phyloP scores from a whole-genome alignment of 2,797 vertebrate species.

The Gallinago nigripennis region DNA sequence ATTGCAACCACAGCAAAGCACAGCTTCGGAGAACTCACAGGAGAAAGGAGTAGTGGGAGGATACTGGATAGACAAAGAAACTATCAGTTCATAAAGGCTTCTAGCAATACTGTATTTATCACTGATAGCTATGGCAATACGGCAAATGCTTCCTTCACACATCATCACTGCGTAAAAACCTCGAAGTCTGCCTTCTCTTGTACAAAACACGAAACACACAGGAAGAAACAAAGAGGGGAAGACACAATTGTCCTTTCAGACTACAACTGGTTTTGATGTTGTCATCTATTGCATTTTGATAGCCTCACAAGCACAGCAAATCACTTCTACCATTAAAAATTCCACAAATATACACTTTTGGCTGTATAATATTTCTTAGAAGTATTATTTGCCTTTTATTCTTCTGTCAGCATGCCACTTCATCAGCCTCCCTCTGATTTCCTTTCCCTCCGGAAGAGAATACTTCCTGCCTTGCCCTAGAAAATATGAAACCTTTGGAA shows the following conservation, averaged over 20 bases:
- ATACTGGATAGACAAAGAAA: neutral
- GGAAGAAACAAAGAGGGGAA: neutral
- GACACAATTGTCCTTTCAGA: neutral
- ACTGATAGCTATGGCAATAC: neutral
- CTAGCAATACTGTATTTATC: neutral
- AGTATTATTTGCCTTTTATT: neutral
- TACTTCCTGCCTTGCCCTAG: constrained; percentile 40
- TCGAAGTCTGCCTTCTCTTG: neutral
- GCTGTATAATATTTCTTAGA: neutral
- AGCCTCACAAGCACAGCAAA: neutral
- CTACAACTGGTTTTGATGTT: neutral
- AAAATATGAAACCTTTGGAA: constrained; percentile 63
- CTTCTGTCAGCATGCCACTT: neutral
- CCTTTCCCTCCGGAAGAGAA: constrained; percentile 1
- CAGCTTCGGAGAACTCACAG: neutral
- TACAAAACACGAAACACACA: neutral
- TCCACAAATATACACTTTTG: neutral
- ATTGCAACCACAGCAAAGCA: neutral
- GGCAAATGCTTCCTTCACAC: neutral
- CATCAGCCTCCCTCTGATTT: neutral
- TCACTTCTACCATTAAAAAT: neutral
- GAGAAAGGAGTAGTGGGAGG: neutral
- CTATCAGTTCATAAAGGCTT: neutral
- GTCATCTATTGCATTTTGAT: neutral
- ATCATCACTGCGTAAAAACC: neutral